phyloP scores from a whole-genome alignment of 2,888 invertebrate genomes.

The Dryococelus australis region DNA sequence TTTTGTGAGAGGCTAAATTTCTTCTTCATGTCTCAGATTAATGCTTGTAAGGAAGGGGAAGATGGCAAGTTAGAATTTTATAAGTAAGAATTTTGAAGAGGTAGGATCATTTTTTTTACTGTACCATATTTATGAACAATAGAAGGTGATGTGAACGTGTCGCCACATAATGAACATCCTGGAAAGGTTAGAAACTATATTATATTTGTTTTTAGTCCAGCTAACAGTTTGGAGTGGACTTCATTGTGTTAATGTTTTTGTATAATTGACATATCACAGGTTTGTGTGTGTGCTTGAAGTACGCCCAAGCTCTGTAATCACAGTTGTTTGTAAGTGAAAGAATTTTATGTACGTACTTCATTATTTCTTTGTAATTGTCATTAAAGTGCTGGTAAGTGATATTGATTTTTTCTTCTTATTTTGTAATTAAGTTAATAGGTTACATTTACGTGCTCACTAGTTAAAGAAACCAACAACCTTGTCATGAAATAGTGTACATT shows the following conservation, averaged over 20 bases:
- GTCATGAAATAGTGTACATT: neutral
- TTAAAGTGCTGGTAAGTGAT: conserved; percentile 9
- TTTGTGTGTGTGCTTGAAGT: neutral
- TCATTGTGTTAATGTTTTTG: neutral
- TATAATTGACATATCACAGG: neutral
- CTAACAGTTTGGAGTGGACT: conserved; percentile 1
- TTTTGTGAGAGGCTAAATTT: neutral
- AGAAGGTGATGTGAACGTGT: conserved; percentile 9
- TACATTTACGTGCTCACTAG: neutral
- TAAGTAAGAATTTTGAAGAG: neutral
- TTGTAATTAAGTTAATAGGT: neutral
- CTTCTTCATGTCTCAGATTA: neutral
- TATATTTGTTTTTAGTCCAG: neutral
- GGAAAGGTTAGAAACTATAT: conserved; percentile 9
- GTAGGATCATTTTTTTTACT: neutral
- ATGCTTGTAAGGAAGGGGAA: neutral
- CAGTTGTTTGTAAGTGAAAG: neutral
- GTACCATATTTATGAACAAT: neutral
- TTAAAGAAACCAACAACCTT: neutral
- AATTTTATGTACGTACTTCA: neutral
- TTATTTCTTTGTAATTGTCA: neutral
- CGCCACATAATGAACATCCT: neutral
- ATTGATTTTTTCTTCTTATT: neutral
- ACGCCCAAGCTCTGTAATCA: neutral
- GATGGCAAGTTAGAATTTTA: neutral